Conservation (phyloP, 2,113 vertebrate genomes). For the Syngnathus typhle region DNA sequence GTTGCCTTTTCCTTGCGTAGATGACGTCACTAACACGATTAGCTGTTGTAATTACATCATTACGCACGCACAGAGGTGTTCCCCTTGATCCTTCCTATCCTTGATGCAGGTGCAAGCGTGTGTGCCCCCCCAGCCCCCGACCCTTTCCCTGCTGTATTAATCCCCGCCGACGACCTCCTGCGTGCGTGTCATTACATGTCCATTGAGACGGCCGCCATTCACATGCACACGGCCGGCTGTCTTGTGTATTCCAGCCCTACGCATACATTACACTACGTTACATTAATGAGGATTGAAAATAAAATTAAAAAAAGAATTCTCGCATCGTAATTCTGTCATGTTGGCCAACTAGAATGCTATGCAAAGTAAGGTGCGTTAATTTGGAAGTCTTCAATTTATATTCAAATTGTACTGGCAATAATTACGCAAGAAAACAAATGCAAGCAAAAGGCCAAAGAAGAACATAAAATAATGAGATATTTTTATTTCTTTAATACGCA, state of each 20-base stretch:
- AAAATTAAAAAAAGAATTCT: too few species aligned
- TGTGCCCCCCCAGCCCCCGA: too few species aligned
- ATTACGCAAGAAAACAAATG: background rate
- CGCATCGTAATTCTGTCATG: too few species aligned
- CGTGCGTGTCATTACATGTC: conserved; percentile 69
- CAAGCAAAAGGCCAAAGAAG: too few species aligned
- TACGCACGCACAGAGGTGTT: conserved; percentile 38
- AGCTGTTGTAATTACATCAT: conserved; percentile 44
- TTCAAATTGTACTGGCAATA: background rate
- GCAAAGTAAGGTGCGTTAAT: too few species aligned
- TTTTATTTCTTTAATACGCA: background rate
- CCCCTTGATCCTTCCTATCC: conserved; percentile 3
- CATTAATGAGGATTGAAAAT: background rate
- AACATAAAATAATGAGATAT: too few species aligned
- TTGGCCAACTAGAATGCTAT: background rate
- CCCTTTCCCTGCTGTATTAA: conserved; percentile 48
- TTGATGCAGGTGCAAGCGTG: background rate
- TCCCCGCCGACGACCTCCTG: conserved; percentile 64
- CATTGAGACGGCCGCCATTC: conserved; percentile 67
- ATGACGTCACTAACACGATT: conserved; percentile 4
- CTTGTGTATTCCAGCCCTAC: conserved; percentile 71
- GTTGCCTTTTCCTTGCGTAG: background rate
- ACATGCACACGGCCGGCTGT: conserved; percentile 68
- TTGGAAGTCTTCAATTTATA: background rate
- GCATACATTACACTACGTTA: background rate